Base-by-base conservation (phyloP, 1,140 invertebrate genomes). In the Papilio glaucus region DNA sequence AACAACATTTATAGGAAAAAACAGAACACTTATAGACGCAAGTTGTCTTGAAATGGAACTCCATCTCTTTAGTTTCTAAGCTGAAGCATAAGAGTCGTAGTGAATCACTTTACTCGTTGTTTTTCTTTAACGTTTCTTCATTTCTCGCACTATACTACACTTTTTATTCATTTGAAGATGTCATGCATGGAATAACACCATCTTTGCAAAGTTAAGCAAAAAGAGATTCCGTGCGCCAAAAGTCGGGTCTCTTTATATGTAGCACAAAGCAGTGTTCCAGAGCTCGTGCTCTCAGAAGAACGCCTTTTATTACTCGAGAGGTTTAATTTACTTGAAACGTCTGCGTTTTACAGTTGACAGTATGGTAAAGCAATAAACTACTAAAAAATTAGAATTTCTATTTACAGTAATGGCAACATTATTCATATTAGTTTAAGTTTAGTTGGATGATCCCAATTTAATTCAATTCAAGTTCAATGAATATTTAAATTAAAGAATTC, bases 111-210 rank as follows among this genome's bases (percentile, higher is more conserved):
- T 49, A 15, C 42, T 49, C 45, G n/a, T n/a, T n/a, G 15, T 42
- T 24, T 49, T 49, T 39, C 38, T 39, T 49, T 49, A 21, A 24
- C 45, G n/a, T n/a, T n/a, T n/a, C 12, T 15, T 18, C 38, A 39
- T 24, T 18, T 18, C 41, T 68, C 65, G 7, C 26, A 13, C 29
- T 33, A 6, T 6, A 33, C 29, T 13, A 21, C 15, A 41, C 37
- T 26, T 42, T 42, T 26, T 26, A 61, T 61, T 61, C 57, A 24
- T 61, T 68, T 68, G 65, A 42, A 68, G 21, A 68, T 68, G 65
- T 49, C 65, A 68, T 42, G 65, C 65, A 45, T 68, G 65, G 39
- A 68, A 65, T 65, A 65, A 68, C 63, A 45, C 63, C 18, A 41
- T 42, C 65, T 15, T 10, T 13, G 65, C 21, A 42, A 45, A 68